These are phyloP conservation scores for Neodiprion fabricii DNA, from an alignment of 1,140 invertebrate species.

Conservation along the genomic window DNA sequence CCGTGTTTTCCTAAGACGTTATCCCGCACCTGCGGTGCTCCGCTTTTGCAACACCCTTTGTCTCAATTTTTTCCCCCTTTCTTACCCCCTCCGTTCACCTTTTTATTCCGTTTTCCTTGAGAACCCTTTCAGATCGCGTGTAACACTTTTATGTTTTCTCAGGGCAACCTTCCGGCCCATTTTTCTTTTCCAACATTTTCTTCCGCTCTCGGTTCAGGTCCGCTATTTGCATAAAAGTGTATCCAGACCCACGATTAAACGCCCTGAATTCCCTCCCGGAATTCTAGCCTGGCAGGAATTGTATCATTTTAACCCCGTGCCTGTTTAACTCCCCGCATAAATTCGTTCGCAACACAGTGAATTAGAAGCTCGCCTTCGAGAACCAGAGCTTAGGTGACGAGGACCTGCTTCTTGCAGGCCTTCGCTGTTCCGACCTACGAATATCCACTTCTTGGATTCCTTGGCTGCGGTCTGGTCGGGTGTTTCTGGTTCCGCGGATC, in stretches of 20 bases:
- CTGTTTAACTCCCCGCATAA: background rate
- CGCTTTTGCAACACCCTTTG: background rate
- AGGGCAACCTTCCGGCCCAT: background rate
- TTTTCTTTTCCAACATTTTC: background rate
- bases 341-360: background rate
- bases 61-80: background rate
- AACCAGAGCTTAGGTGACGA: too few relatives aligned
- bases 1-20: background rate
- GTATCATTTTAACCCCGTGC: too few relatives aligned
- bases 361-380: background rate
- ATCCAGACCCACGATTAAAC: background rate
- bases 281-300: too few relatives aligned
- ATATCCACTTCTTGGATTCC: too few relatives aligned
- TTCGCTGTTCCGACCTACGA: too few relatives aligned
- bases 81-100: background rate
- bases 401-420: too few relatives aligned
- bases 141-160: conserved; percentile 3
- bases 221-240: background rate
- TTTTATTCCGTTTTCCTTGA: too few relatives aligned
- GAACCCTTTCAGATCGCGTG: background rate
- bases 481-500: too few relatives aligned
- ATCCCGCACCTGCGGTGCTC: background rate
- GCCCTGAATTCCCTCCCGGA: background rate
- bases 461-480: too few relatives aligned
- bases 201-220: background rate